These are phyloP conservation scores for Porites australiensis DNA, from an alignment of 64 coral and sea anemone genomes.

Conservation along the genomic window DNA sequence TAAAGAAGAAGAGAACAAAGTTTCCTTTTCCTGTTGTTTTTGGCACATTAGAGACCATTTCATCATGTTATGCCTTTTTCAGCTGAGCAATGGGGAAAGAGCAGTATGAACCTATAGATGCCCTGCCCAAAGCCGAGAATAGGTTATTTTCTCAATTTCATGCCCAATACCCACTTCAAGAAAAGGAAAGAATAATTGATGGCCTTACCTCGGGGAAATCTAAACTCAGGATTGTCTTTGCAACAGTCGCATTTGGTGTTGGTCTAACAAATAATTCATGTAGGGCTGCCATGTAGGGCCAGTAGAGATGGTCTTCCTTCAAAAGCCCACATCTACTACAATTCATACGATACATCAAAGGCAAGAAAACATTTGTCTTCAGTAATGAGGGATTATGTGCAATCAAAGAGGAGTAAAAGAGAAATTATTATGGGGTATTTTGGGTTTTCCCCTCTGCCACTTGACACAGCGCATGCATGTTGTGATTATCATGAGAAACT, in stretches of 20 bases:
- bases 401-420: constrained; percentile 10
- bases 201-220: no score
- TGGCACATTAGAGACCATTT: no score
- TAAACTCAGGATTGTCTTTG: no score
- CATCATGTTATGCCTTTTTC: no score
- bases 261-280: constrained; percentile 37
- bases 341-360: constrained; percentile 53
- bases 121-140: no score
- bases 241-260: not conserved
- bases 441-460: constrained; percentile 4
- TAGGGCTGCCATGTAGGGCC: constrained; percentile 17
- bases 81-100: no score
- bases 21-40: no score
- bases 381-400: constrained; percentile 43
- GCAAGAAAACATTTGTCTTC: constrained; percentile 35
- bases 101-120: no score
- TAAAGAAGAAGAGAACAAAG: no score
- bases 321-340: constrained; percentile 23
- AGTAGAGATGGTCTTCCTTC: constrained; percentile 38
- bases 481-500: constrained; percentile 32
- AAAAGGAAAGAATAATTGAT: no score
- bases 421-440: constrained; percentile 22
- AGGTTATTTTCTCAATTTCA: no score
- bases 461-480: constrained; percentile 1
- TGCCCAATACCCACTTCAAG: no score